Percentiles rank a stretch among this genome's conserved stretches.
phyloP scores from a whole-genome alignment of 1,140 invertebrate species.

The Heliothis virescens region DNA sequence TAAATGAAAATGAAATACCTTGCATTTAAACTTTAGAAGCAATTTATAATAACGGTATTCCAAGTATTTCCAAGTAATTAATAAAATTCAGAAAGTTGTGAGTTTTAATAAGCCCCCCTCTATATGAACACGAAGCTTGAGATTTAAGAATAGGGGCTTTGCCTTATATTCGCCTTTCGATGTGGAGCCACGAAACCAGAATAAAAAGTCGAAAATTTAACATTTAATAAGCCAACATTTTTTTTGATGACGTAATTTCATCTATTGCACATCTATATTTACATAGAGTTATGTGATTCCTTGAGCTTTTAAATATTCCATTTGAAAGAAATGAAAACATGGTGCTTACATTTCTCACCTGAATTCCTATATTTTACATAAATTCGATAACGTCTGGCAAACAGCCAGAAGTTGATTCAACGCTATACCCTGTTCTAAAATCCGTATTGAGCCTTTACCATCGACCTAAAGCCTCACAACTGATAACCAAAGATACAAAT shows the following conservation, averaged over 20 bases:
- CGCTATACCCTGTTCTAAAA: conserved; percentile 48
- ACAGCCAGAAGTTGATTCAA: conserved; percentile 67
- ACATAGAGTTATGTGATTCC: neutral
- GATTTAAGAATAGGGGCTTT: conserved; percentile 25
- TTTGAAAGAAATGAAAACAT: conserved; percentile 51
- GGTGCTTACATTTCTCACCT: conserved; percentile 72
- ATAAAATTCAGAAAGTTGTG: conserved; percentile 44
- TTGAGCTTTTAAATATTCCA: neutral
- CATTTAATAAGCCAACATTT: too few relatives aligned
- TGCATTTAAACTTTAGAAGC: conserved; percentile 41
- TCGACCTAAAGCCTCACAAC: conserved; percentile 51
- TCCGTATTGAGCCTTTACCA: conserved; percentile 61
- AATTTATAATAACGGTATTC: conserved; percentile 33
- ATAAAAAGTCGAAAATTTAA: too few relatives aligned
- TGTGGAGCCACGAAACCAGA: neutral
- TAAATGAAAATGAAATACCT: conserved; percentile 46
- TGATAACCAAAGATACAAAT: neutral
- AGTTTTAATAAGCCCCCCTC: conserved; percentile 46
- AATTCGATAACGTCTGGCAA: conserved; percentile 77
- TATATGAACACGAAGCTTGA: conserved; percentile 40
- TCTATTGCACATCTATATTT: too few relatives aligned
- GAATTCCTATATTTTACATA: conserved; percentile 78
- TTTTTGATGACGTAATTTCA: too few relatives aligned
- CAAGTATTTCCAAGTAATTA: conserved; percentile 46
- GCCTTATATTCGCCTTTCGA: conserved; percentile 1